Evolutionary conservation across 2,888 invertebrate genomes (phyloP).

Genomic region (Tipula helvola): DNA sequence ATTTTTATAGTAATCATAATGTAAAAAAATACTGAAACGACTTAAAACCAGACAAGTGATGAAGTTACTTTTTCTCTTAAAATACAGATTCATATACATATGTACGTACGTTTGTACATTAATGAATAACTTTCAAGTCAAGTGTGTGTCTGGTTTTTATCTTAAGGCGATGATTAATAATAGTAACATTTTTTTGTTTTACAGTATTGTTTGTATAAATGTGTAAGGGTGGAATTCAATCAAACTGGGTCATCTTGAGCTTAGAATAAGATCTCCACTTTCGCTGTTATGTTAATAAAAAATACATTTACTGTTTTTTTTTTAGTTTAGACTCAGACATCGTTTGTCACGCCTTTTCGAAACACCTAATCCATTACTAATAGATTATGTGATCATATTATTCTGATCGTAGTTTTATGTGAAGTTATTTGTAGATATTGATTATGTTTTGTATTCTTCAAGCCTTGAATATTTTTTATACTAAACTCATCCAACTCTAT

Average conservation of each 20-base stretch:
- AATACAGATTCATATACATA: not conserved
- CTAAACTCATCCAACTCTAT: not conserved
- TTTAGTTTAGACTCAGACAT: not conserved
- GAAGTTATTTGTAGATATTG: not conserved
- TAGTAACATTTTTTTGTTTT: not conserved
- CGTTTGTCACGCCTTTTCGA: no score
- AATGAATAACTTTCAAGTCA: not conserved
- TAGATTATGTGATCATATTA: not conserved
- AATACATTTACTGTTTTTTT: not conserved
- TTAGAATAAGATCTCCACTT: not conserved
- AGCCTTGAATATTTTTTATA: not conserved
- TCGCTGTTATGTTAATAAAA: not conserved
- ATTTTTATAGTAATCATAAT: not conserved
- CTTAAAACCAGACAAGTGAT: not conserved
- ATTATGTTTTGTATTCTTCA: not conserved
- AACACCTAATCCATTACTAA: not conserved
- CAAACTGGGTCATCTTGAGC: not conserved
- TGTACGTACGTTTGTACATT: not conserved
- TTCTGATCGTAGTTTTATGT: not conserved
- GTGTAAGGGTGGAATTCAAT: not conserved
- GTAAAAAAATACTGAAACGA: not conserved
- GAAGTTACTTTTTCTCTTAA: not conserved
- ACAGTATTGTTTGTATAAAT: not conserved
- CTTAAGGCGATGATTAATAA: not conserved
- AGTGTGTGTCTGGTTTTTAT: constrained; percentile 4